Conservation (phyloP, 2,888 invertebrate genomes). For the Eristalis intricaria region DNA sequence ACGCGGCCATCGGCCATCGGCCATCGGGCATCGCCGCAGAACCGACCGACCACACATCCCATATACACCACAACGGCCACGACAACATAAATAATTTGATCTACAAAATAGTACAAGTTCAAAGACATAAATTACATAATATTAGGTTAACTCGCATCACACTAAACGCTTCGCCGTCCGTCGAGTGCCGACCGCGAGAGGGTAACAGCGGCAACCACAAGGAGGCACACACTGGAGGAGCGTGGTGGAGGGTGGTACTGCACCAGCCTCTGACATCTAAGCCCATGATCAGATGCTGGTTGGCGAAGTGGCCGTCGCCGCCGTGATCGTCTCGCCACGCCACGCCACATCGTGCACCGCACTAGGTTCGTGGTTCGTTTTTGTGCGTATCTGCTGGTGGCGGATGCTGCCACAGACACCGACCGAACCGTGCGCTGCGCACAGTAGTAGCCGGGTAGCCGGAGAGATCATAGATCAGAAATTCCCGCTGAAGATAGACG, state of each 20-base stretch:
- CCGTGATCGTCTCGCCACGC: slow-evolving; percentile 27
- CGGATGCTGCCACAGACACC: slow-evolving; percentile 32
- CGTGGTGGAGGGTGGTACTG: slow-evolving; percentile 5
- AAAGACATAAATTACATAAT: slow-evolving; percentile 72
- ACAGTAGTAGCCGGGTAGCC: slow-evolving; percentile 69
- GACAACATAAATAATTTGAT: slow-evolving; percentile 72
- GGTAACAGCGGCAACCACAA: slow-evolving; percentile 47
- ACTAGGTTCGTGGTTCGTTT: slow-evolving; percentile 40
- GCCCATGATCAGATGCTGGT: slow-evolving; percentile 66
- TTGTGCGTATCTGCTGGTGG: slow-evolving; percentile 65
- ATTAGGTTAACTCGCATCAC: slow-evolving; percentile 72
- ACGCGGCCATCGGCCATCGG: neutral
- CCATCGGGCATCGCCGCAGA: too few relatives aligned
- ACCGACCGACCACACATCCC: slow-evolving; percentile 54
- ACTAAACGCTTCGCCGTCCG: slow-evolving; percentile 68
- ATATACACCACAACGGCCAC: slow-evolving; percentile 53
- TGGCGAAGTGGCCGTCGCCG: slow-evolving; percentile 29
- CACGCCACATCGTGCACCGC: slow-evolving; percentile 18
- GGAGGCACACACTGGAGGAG: slow-evolving; percentile 20
- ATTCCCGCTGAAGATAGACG: slow-evolving; percentile 66
- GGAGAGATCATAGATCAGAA: slow-evolving; percentile 70
- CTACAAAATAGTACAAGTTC: slow-evolving; percentile 72
- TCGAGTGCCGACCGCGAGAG: slow-evolving; percentile 1
- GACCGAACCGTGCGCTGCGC: slow-evolving; percentile 42
- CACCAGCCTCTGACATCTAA: slow-evolving; percentile 64